These are phyloP conservation scores for Plagodis dolabraria DNA, from an alignment of 2,888 invertebrate genomes.

Conservation along the genomic window DNA sequence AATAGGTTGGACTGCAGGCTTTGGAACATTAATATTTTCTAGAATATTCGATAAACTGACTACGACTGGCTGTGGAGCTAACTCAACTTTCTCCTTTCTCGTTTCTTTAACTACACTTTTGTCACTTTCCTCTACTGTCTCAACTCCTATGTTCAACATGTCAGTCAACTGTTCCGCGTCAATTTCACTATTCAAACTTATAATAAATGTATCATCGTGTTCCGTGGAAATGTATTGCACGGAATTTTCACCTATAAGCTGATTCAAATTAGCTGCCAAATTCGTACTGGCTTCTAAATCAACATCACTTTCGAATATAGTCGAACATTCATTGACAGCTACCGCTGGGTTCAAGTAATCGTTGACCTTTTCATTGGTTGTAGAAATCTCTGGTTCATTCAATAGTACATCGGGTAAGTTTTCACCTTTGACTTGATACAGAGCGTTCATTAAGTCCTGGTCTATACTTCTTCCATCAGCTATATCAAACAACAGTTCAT, in stretches of 20 bases:
- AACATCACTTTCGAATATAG: conserved; percentile 79
- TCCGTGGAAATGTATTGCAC: conserved; percentile 80
- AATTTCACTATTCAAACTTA: conserved; percentile 75
- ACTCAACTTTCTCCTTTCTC: conserved; percentile 3
- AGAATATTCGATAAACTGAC: conserved; percentile 11
- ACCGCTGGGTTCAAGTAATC: conserved; percentile 49
- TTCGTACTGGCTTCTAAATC: conserved; percentile 78
- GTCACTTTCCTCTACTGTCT: conserved; percentile 41
- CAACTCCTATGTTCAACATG: conserved; percentile 71
- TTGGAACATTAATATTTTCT: conserved; percentile 1
- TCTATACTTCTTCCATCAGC: conserved; percentile 56
- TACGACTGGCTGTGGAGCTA: conserved; percentile 4
- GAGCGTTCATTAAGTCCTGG: conserved; percentile 60
- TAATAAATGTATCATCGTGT: conserved; percentile 78
- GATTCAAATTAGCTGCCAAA: conserved; percentile 76
- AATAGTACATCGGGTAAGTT: conserved; percentile 66
- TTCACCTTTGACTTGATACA: conserved; percentile 64
- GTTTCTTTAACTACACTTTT: conserved; percentile 41
- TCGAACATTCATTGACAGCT: conserved; percentile 72
- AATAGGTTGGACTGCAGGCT: neutral
- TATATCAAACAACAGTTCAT: conserved; percentile 65
- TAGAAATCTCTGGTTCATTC: conserved; percentile 53
- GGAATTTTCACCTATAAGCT: conserved; percentile 74
- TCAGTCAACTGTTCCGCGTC: conserved; percentile 76
- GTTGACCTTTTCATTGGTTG: conserved; percentile 43